Conservation (phyloP, 2,888 invertebrate species). For the Helleia helle region DNA sequence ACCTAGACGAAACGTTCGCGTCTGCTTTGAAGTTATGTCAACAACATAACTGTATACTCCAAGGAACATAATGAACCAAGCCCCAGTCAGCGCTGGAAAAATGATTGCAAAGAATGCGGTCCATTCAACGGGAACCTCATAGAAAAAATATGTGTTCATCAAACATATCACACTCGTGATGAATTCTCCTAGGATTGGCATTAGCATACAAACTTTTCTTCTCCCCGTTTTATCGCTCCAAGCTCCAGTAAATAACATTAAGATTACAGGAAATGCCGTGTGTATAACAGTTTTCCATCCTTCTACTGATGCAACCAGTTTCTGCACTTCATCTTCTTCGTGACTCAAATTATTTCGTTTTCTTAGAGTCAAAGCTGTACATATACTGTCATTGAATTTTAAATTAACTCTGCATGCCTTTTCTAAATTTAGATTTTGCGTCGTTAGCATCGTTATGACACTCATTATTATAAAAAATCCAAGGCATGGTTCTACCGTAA, state of each 20-base stretch:
- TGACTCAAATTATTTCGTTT: conserved; percentile 77
- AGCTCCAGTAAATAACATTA: conserved; percentile 67
- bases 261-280: conserved; percentile 32
- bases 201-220: conserved; percentile 5
- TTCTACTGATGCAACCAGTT: conserved; percentile 64
- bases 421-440: conserved; percentile 87
- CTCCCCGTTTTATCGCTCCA: conserved; percentile 75
- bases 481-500: not conserved
- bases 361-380: conserved; percentile 79
- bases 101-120: conserved; percentile 1
- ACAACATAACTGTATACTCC: not conserved
- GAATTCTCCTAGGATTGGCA: conserved; percentile 4
- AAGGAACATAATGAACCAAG: not conserved
- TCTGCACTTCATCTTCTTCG: conserved; percentile 77
- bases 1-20: not conserved
- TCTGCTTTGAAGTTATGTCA: conserved; percentile 3
- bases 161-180: not conserved
- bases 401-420: conserved; percentile 89
- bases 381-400: conserved; percentile 78
- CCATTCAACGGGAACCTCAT: not conserved
- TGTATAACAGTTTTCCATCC: conserved; percentile 72
- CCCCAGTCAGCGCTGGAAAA: not conserved
- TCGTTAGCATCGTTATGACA: conserved; percentile 79
- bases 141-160: conserved; percentile 4
- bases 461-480: conserved; percentile 76